Percentiles rank a stretch among this genome's conserved stretches.
These are phyloP conservation scores for Cyprinodon tularosa DNA, from an alignment of 2,113 vertebrate species.

Conservation along the genomic window DNA sequence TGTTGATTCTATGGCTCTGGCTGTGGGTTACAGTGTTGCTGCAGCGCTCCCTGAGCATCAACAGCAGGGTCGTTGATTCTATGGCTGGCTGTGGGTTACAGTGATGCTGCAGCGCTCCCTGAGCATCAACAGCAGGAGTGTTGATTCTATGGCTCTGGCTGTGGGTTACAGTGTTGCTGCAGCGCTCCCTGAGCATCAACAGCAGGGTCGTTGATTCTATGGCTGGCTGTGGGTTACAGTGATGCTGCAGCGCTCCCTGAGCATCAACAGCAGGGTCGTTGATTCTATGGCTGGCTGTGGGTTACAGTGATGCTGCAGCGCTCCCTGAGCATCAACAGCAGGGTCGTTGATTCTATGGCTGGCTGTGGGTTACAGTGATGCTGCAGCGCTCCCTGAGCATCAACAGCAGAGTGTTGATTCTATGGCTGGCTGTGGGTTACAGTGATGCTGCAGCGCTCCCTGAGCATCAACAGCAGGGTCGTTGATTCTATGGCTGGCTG, in stretches of 20 bases:
- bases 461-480: too few species aligned
- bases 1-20: slow-evolving; percentile 37
- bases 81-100: slow-evolving; percentile 28
- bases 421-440: slow-evolving; percentile 29
- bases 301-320: neutral
- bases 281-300: slow-evolving; percentile 38
- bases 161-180: slow-evolving; percentile 1
- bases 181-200: too few species aligned
- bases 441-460: too few species aligned
- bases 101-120: too few species aligned
- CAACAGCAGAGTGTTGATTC: slow-evolving; percentile 33
- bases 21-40: slow-evolving; percentile 3
- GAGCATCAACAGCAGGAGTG: slow-evolving; percentile 11
- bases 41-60: too few species aligned
- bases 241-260: too few species aligned
- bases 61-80: slow-evolving; percentile 9
- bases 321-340: too few species aligned
- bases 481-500: slow-evolving; percentile 33
- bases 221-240: slow-evolving; percentile 27
- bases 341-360: slow-evolving; percentile 20
- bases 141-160: slow-evolving; percentile 39
- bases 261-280: neutral
- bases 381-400: too few species aligned
- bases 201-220: slow-evolving; percentile 11
- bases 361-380: slow-evolving; percentile 19